Evolutionary conservation across 2,113 vertebrate species (phyloP).

Genomic region (Cisticola juncidis): DNA sequence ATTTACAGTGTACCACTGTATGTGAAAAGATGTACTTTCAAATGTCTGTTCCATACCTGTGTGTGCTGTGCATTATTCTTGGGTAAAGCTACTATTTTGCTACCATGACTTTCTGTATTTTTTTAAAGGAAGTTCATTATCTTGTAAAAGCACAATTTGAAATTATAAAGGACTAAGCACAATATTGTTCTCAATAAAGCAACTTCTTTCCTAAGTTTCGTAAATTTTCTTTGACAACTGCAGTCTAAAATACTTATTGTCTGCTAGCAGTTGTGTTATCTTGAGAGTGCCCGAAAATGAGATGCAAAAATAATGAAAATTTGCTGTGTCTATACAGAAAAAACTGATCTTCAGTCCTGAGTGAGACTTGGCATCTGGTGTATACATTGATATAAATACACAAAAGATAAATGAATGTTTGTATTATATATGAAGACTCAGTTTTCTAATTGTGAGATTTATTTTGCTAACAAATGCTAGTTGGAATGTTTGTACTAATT

Average conservation of each 20-base stretch:
- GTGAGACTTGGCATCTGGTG: not conserved
- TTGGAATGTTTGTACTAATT: not conserved
- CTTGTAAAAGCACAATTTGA: not conserved
- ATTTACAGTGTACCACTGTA: not conserved
- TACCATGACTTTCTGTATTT: constrained; percentile 11
- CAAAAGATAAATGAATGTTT: not conserved
- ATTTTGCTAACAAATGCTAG: not conserved
- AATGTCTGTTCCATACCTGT: not conserved
- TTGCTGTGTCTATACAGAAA: not conserved
- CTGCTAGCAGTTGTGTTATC: not conserved
- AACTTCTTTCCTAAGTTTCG: not conserved
- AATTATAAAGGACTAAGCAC: not conserved
- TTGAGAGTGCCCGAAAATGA: not conserved
- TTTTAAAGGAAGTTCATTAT: not conserved
- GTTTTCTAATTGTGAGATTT: not conserved
- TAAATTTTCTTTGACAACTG: not conserved
- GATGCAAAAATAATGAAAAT: not conserved
- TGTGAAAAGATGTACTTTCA: not conserved
- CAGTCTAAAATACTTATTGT: not conserved
- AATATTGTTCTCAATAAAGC: constrained; percentile 38
- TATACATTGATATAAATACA: not conserved
- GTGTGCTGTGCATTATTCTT: not conserved
- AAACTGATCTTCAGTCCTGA: not conserved
- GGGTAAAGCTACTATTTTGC: constrained; percentile 21
- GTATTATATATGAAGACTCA: not conserved